phyloP scores from a whole-genome alignment of 2,888 invertebrate species.

The Drosophila suboccidentalis region DNA sequence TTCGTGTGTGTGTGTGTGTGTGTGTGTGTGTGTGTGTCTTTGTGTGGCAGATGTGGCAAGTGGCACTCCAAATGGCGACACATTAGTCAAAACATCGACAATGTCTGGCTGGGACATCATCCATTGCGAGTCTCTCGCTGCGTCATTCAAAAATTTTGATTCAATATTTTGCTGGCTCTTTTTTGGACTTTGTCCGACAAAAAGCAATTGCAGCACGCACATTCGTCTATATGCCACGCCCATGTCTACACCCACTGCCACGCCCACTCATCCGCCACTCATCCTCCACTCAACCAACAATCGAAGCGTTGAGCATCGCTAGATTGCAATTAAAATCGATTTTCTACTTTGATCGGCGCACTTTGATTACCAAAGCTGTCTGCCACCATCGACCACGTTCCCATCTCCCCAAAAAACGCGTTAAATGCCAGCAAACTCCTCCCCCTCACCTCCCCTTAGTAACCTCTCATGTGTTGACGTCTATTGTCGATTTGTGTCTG shows the following conservation, averaged over 20 bases:
- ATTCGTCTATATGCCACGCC: slow-evolving; percentile 21
- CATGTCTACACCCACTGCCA: slow-evolving; percentile 5
- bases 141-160: slow-evolving; percentile 49
- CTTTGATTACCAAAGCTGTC: slow-evolving; percentile 75
- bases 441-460: neutral
- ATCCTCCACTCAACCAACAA: slow-evolving; percentile 39
- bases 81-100: slow-evolving; percentile 61
- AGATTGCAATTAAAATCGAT: slow-evolving; percentile 81
- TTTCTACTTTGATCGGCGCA: slow-evolving; percentile 76
- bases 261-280: slow-evolving; percentile 18
- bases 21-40: slow-evolving; percentile 11
- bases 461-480: slow-evolving; percentile 64
- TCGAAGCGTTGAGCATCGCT: slow-evolving; percentile 54
- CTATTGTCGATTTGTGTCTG: slow-evolving; percentile 80
- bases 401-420: slow-evolving; percentile 8
- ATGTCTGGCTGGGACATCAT: slow-evolving; percentile 40
- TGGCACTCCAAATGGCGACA: slow-evolving; percentile 47
- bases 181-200: slow-evolving; percentile 30
- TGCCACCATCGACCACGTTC: slow-evolving; percentile 29
- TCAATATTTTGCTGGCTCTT: slow-evolving; percentile 46
- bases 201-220: slow-evolving; percentile 51
- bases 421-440: neutral
- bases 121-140: slow-evolving; percentile 29
- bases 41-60: slow-evolving; percentile 28
- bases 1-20: slow-evolving; percentile 10